A percentile compares a stretch with the other conserved stretches of the same genome.
These are phyloP conservation scores for Acleris sparsana DNA, from an alignment of 2,888 invertebrate genomes.

Conservation along the genomic window DNA sequence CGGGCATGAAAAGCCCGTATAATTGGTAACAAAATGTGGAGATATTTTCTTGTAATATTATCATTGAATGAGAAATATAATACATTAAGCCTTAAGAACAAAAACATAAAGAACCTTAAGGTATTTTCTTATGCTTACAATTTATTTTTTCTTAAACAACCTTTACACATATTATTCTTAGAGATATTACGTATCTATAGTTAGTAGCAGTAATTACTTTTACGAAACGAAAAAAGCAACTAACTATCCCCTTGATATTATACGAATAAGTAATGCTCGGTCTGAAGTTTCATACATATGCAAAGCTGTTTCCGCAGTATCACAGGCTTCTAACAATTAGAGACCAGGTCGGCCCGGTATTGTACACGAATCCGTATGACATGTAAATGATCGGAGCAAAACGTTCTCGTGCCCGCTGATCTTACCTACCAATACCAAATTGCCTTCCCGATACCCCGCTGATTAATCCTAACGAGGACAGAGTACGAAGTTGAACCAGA, in stretches of 20 bases:
- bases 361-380: conserved; percentile 1
- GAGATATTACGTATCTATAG: too few species aligned
- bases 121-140: not conserved
- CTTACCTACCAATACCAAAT: conserved; percentile 11
- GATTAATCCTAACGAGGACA: conserved; percentile 24
- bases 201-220: too few species aligned
- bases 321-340: not conserved
- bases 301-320: not conserved
- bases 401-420: conserved; percentile 5
- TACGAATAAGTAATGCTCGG: too few species aligned
- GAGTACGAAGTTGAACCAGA: conserved; percentile 5
- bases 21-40: conserved; percentile 12
- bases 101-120: not conserved
- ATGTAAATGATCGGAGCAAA: conserved; percentile 19
- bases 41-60: conserved; percentile 26
- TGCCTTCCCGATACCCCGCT: conserved; percentile 11
- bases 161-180: too few species aligned
- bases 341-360: not conserved
- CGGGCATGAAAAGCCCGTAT: conserved; percentile 16
- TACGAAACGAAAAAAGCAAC: too few species aligned
- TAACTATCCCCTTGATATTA: too few species aligned
- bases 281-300: not conserved
- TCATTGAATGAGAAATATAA: conserved; percentile 6
- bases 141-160: not conserved
- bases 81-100: not conserved